Evolutionary conservation across 1,140 invertebrate genomes (phyloP), one percentile per base, ranked within the genome.

Genomic region (Hylaeus anthracinus): DNA sequence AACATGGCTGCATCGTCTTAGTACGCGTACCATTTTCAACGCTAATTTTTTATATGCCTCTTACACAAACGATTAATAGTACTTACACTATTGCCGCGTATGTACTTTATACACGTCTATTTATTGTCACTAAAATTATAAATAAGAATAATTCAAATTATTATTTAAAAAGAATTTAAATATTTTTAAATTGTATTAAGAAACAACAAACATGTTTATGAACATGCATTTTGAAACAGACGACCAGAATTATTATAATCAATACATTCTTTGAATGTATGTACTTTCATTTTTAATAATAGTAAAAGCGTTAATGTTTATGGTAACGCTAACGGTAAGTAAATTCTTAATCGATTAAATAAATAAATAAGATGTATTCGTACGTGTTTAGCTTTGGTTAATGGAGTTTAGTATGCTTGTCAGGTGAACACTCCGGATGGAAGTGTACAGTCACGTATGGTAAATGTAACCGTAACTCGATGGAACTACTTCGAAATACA

Each of bases 351-450:
- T 26, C 2, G n/a, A 55, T 53, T 37, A 37, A 5, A 9, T 60
- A 77, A 60, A 71, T 51, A 53, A 61, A 61, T 61, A 26, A 37
- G 5, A 15, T 39, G 63, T n/a, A 51, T 39, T 43, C 5, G 43
- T 60, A 39, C 48, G 9, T 43, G n/a, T 70, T 43, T 45, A 53
- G 48, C 53, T 53, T 60, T 12, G 43, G 70, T 26, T 41, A 70
- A 61, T 60, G 37, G 5, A 48, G 39, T 64, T 67, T 51, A 45
- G 26, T 51, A 88, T 77, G 81, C 75, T 8, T 45, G 5, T 83
- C 85, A 83, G 70, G 72, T 64, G 55, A 79, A 53, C 66, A 80
- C 72, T 83, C 77, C 85, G 85, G 85, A 81, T 88, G 82, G 60
- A 70, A 75, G 75, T 77, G 71, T 71, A 51, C 65, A 77, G 53